phyloP scores from a whole-genome alignment of 2,797 vertebrate genomes.

The Myripristis murdjan region DNA sequence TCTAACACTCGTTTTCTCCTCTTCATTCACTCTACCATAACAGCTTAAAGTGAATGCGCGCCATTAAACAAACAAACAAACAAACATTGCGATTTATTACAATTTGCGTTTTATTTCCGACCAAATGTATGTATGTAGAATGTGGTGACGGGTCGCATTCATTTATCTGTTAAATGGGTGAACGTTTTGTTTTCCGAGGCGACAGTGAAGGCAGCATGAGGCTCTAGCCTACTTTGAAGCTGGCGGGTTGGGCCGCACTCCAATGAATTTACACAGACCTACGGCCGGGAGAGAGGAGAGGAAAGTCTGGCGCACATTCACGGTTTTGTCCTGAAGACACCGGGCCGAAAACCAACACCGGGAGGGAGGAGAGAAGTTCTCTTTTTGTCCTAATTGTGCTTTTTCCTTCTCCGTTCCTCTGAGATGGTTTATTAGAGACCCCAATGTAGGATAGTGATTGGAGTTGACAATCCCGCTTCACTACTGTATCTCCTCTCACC shows the following conservation, averaged over 20 bases:
- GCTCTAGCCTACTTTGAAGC: conserved; percentile 78
- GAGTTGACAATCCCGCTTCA: conserved; percentile 86
- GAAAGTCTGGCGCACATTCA: conserved; percentile 34
- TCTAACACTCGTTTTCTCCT: too few species aligned
- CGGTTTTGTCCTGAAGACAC: conserved; percentile 17
- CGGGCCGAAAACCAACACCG: conserved; percentile 5
- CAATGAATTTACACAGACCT: conserved; percentile 56
- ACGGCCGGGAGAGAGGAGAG: conserved; percentile 29
- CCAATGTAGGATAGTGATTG: conserved; percentile 79
- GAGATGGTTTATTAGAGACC: conserved; percentile 37
- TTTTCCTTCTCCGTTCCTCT: not conserved
- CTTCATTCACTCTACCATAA: too few species aligned
- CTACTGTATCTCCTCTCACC: conserved; percentile 79
- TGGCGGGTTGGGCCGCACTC: conserved; percentile 78
- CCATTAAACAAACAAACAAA: too few species aligned
- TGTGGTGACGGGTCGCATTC: not conserved
- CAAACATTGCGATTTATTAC: too few species aligned
- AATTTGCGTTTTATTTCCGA: too few species aligned
- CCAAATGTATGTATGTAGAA: not conserved
- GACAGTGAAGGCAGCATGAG: conserved; percentile 50
- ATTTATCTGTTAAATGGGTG: too few species aligned
- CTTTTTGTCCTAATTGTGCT: not conserved
- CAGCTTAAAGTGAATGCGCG: not conserved
- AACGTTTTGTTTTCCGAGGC: conserved; percentile 15
- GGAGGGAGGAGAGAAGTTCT: conserved; percentile 34